Conservation (phyloP, 2,113 vertebrate species). For the Cebidichthys violaceus region DNA sequence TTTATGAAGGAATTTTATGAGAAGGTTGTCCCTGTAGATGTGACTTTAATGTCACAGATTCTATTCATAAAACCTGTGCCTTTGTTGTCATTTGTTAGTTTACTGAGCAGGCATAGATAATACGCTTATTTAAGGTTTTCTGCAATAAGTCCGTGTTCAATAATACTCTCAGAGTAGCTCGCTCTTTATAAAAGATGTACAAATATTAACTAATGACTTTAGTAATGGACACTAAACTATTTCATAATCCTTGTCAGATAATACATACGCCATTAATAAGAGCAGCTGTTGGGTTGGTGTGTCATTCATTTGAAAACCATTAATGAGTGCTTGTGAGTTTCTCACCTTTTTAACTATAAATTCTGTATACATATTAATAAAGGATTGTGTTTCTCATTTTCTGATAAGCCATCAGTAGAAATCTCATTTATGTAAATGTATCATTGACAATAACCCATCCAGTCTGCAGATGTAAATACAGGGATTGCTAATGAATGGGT, state of each 20-base stretch:
- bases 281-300: background rate
- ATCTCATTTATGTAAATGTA: background rate
- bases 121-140: too few species aligned
- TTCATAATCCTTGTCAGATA: background rate
- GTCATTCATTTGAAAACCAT: background rate
- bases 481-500: too few species aligned
- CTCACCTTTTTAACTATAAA: background rate
- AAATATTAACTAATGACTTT: too few species aligned
- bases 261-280: background rate
- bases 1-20: background rate
- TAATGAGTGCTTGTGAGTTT: background rate
- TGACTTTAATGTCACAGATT: too few species aligned
- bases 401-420: background rate
- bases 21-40: too few species aligned
- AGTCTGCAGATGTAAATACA: background rate
- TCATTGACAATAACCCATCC: background rate
- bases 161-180: too few species aligned
- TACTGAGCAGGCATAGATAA: background rate
- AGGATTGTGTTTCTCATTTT: background rate
- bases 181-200: too few species aligned
- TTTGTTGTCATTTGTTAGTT: background rate
- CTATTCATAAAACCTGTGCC: background rate
- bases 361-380: background rate
- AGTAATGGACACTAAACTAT: background rate
- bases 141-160: too few species aligned